Percentiles rank a stretch among this genome's conserved stretches.
These are phyloP conservation scores for Odontothrips loti DNA, from an alignment of 2,888 invertebrate species.

Conservation along the genomic window DNA sequence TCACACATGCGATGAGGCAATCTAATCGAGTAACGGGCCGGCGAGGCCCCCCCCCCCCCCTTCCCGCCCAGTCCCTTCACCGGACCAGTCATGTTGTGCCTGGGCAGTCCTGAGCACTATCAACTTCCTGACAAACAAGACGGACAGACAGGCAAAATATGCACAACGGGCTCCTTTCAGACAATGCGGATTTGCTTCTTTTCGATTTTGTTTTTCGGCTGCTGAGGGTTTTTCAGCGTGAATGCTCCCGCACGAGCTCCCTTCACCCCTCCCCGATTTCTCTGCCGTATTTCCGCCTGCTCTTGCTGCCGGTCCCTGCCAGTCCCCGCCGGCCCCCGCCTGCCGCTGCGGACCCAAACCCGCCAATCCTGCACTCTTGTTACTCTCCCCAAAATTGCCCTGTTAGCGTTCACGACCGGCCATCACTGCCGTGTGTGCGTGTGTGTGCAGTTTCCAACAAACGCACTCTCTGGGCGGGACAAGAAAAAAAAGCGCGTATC, in stretches of 20 bases:
- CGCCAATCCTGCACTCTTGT: background rate
- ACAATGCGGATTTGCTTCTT: background rate
- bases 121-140: no score
- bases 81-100: no score
- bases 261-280: background rate
- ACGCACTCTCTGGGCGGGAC: background rate
- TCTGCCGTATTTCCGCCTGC: background rate
- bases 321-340: background rate
- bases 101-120: no score
- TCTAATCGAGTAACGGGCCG: slow-evolving; percentile 1
- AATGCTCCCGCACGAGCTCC: no score
- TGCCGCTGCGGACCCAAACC: background rate
- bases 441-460: background rate
- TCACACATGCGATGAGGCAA: slow-evolving; percentile 24
- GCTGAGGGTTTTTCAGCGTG: background rate
- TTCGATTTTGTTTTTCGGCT: background rate
- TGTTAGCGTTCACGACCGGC: background rate
- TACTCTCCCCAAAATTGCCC: slow-evolving; percentile 22
- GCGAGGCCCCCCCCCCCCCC: background rate
- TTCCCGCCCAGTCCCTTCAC: background rate
- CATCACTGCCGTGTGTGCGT: background rate
- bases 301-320: background rate
- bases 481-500: background rate
- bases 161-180: background rate
- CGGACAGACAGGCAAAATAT: no score